phyloP scores from a whole-genome alignment of 1,140 invertebrate species.

The Adoxophyes honmai region DNA sequence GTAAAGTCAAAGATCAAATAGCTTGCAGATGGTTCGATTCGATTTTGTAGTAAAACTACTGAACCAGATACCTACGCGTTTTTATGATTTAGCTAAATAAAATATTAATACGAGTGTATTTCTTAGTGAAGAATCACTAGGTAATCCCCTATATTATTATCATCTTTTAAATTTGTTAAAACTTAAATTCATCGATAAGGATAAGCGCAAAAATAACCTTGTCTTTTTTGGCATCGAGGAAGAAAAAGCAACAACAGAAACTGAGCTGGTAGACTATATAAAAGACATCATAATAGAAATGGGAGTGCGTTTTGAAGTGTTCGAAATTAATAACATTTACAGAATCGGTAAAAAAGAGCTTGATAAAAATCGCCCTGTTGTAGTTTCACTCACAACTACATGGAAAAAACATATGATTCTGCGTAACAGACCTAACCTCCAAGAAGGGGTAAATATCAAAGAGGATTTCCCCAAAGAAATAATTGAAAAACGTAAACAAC shows the following conservation, averaged over 20 bases:
- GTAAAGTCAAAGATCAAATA: too few relatives aligned
- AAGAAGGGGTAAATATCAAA: constrained; percentile 22
- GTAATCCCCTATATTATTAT: too few relatives aligned
- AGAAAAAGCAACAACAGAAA: constrained; percentile 26
- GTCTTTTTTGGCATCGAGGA: constrained; percentile 33
- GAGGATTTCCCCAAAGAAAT: constrained; percentile 25
- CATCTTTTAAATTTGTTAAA: constrained; percentile 23
- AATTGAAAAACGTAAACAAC: constrained; percentile 22
- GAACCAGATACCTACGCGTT: too few relatives aligned
- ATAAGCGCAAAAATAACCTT: constrained; percentile 33
- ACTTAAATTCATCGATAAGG: too few relatives aligned
- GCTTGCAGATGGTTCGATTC: too few relatives aligned
- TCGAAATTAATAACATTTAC: constrained; percentile 29
- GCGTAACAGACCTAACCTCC: constrained; percentile 24
- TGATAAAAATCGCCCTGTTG: constrained; percentile 27
- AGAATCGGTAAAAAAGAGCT: constrained; percentile 24
- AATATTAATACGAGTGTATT: too few relatives aligned
- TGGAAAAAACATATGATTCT: constrained; percentile 34
- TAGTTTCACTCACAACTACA: constrained; percentile 25
- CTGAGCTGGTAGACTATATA: constrained; percentile 29
- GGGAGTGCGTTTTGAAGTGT: constrained; percentile 22
- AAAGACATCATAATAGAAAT: constrained; percentile 25
- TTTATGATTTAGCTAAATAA: too few relatives aligned
- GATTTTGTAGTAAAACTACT: too few relatives aligned
- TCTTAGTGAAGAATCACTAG: too few relatives aligned